Evolutionary conservation across 2,113 vertebrate genomes (phyloP).

Genomic region (Uropsilus gracilis): DNA sequence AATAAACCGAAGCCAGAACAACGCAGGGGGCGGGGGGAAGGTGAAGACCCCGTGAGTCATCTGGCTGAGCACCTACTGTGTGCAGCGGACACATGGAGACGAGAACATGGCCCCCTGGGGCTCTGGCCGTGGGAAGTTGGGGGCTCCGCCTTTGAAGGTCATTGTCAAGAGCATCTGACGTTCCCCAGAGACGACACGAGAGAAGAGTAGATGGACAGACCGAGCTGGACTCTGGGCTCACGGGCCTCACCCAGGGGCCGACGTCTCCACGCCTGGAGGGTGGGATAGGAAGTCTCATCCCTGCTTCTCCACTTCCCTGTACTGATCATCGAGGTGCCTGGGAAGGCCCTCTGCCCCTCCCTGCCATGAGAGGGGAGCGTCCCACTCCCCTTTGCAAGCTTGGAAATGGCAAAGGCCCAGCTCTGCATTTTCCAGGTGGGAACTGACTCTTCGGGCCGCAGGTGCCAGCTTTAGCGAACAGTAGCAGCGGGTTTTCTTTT

Average conservation of each 20-base stretch:
- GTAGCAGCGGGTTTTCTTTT: not conserved
- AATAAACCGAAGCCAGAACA: not conserved
- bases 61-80: not conserved
- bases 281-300: not conserved
- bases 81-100: not conserved
- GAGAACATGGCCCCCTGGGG: not conserved
- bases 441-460: not conserved
- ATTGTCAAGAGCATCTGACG: not conserved
- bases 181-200: not conserved
- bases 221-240: not conserved
- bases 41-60: rapidly evolving
- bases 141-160: not conserved
- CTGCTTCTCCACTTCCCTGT: not conserved
- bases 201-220: not conserved
- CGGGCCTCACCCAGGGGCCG: not conserved
- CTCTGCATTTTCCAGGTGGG: not conserved
- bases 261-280: not conserved
- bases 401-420: not conserved
- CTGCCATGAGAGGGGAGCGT: not conserved
- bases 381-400: not conserved
- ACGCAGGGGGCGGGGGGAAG: not conserved
- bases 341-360: not conserved
- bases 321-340: not conserved
- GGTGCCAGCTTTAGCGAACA: not conserved
- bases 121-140: not conserved